Evolutionary conservation across 2,888 invertebrate species (phyloP), one percentile per base, ranked within the genome.

Genomic region (Aporophyla lueneburgensis): DNA sequence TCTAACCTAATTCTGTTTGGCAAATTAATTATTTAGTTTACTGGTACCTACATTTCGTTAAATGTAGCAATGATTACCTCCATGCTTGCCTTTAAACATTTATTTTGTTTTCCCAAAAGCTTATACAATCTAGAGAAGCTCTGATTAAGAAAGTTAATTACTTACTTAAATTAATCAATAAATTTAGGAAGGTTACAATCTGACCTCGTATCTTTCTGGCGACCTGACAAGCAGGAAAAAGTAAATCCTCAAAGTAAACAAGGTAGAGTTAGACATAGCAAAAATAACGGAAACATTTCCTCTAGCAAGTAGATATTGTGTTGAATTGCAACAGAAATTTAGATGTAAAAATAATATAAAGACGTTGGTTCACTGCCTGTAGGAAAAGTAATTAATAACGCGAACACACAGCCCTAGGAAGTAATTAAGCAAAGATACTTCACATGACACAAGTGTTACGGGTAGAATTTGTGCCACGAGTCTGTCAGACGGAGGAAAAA

Each of bases 381-480:
- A n/a, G 19, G 56, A 54, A 76, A 81, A 53, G 16, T 80, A 70
- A 80, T 81, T 54, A 65, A 81, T 76, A 81, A 81, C 24, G 33
- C 9, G 43, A 56, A 43, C 19, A 24, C 27, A 54, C 62, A 80
- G 19, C 67, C 49, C 62, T 67, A 46, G 62, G 51, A 63, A 68
- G 76, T 81, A 81, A 81, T 85, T 86, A 86, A 71, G 56, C 53
- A 74, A 74, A 86, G 63, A 85, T 53, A n/a, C 53, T 71, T 86
- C 68, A 73, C 63, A 56, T 69, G 43, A 43, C 71, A 75, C 69
- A 63, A 72, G 61, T 73, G 67, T 77, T 51, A 9, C 10, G 27
- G 51, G 27, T 46, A 49, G 63, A 67, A 83, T 78, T 69, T 58
- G 68, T 86, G 78, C 71, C 86, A 78, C 65, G 40, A 19, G 27